Percentiles rank a stretch among this genome's conserved stretches.
Conservation (phyloP, 2,113 vertebrate genomes). For the Paedocypris sp. region DNA sequence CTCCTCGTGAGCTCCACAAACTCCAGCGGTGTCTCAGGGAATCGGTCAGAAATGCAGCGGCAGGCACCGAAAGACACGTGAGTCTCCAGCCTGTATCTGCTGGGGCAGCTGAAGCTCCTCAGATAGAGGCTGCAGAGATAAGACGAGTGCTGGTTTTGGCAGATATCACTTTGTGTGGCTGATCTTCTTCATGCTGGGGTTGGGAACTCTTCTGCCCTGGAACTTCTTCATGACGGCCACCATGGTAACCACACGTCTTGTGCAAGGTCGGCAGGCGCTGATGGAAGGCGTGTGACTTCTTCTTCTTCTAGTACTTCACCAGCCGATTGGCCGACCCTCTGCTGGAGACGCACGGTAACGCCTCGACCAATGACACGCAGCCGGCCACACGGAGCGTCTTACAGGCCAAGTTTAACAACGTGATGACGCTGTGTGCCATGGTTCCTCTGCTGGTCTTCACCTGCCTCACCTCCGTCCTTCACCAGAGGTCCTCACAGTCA, state of each 20-base stretch:
- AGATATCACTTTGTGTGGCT: constrained; percentile 76
- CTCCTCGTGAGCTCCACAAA: no score
- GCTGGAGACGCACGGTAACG: not conserved
- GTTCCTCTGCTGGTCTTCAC: constrained; percentile 69
- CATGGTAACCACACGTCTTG: constrained; percentile 52
- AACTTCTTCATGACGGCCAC: constrained; percentile 89
- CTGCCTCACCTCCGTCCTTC: constrained; percentile 76
- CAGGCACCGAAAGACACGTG: no score
- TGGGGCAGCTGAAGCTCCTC: no score
- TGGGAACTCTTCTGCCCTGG: constrained; percentile 86
- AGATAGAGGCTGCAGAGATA: no score
- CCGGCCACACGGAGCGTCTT: constrained; percentile 32
- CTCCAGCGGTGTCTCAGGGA: no score
- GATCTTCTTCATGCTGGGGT: constrained; percentile 79
- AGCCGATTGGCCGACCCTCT: constrained; percentile 47
- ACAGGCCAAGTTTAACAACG: constrained; percentile 65
- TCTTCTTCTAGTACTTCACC: constrained; percentile 65
- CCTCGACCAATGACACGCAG: not conserved
- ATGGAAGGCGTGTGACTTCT: not conserved
- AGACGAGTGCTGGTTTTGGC: not conserved
- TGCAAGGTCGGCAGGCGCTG: no score
- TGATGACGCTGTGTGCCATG: constrained; percentile 78
- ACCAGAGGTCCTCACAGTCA: constrained; percentile 60
- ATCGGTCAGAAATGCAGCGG: no score
- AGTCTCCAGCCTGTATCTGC: no score